Evolutionary conservation across 2,797 vertebrate species (phyloP), one percentile per base, ranked within the genome.

Genomic region (Choloepus didactylus): DNA sequence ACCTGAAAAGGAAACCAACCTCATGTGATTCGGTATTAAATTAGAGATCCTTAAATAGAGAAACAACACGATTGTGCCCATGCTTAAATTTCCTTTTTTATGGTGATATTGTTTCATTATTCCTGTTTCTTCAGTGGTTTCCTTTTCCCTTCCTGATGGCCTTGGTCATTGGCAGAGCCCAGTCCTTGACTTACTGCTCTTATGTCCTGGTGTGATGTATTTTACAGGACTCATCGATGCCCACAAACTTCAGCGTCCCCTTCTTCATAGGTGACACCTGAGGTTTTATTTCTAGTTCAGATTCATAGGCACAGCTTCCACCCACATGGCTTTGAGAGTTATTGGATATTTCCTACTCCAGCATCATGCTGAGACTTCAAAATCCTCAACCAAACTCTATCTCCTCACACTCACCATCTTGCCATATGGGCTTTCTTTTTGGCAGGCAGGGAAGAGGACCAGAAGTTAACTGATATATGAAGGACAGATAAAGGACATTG

Each of bases 41-140:
- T 29, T 59, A 44, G 15, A 83, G 54, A 35, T 94, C 92, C 69
- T 67, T 73, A 73, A 90, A n/a, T n/a, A 35, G 85, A 69, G 27
- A 94, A 86, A 56, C 0, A 1, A 75, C 59, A 64, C 70, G 2
- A 46, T n/a, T 51, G 14, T 75, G n/a, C n/a, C 59, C 19, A 29
- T 70, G 49, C 27, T 23, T 79, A 41, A 23, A 44, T 79, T 51
- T 91, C 27, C 56, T 49, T 25, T 77, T 64, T 62, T 56, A 49
- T 46, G 70, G 51, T 7, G 9, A 66, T 56, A 29, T 29, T 44
- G 56, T 73, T 35, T 86, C 49, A 60, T 87, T 64, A 46, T 76
- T 41, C 18, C 21, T 89, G 16, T n/a, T n/a, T 76, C 51, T 91
- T 93, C 51, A 76, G 5, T 7, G 85, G 27, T 62, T 46, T 83